Evolutionary conservation across 2,797 vertebrate species (phyloP).

Genomic region (Sebastes minor): DNA sequence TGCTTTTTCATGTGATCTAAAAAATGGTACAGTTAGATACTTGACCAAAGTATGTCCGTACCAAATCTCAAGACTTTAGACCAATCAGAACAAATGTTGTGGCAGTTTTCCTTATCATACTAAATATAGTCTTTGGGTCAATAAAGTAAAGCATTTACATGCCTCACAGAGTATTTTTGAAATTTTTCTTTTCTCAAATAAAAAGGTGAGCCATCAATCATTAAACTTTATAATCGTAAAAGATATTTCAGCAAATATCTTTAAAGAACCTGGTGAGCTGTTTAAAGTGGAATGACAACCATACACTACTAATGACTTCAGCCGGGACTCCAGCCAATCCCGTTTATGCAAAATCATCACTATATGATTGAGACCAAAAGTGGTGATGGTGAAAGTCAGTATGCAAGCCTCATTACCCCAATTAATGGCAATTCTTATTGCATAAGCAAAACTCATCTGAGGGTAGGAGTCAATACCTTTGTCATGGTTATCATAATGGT

Average conservation of each 20-base stretch:
- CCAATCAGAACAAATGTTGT: background rate
- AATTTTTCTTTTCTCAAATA: background rate
- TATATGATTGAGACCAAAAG: constrained; percentile 73
- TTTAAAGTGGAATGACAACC: constrained; percentile 44
- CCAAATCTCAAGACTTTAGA: background rate
- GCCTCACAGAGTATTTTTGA: background rate
- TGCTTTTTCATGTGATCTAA: background rate
- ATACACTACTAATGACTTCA: constrained; percentile 52
- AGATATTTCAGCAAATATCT: background rate
- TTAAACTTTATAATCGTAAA: background rate
- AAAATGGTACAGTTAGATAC: background rate
- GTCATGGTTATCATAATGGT: constrained; percentile 74
- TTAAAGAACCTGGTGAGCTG: background rate
- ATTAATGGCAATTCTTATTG: constrained; percentile 78
- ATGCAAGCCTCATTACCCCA: constrained; percentile 76
- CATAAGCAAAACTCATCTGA: constrained; percentile 78
- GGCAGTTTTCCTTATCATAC: background rate
- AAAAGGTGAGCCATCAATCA: constrained; percentile 7
- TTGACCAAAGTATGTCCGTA: background rate
- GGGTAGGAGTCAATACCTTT: constrained; percentile 76
- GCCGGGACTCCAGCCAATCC: constrained; percentile 48
- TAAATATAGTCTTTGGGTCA: background rate
- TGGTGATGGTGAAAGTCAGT: constrained; percentile 66
- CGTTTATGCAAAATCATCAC: constrained; percentile 73
- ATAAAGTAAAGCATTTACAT: constrained; percentile 23